Base-by-base conservation (phyloP, 2,888 invertebrate genomes). In the Tenthredo amoena region DNA sequence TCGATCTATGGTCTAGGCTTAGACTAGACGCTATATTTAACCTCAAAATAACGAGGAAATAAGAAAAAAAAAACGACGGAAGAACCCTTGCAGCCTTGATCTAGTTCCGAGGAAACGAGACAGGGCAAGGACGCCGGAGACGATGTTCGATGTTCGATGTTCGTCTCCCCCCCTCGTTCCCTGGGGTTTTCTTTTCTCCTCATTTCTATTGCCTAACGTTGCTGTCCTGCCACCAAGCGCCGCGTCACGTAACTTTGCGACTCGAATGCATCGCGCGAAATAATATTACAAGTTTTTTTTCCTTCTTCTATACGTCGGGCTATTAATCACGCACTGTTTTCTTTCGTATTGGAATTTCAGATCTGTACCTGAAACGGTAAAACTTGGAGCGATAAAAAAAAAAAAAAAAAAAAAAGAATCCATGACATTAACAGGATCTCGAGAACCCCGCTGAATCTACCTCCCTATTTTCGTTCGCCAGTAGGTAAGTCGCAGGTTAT, bases 21-120 rank as follows among this genome's bases (percentile, higher is more conserved):
- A 12, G 10, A 26, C 12, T 21, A 10, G 62, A 62, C 62, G 62
- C 21, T 12, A 26, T 62, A 26, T 26, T 26, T 62, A 62, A 26
- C 55, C 62, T 62, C 26, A 26, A 62, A 21, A 21, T 9, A 26
- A 12, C 7, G 15, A 34, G 10, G n/a, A 26, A 26, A 26, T 3
- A 3, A 3, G 6, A 34, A 15, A 0, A 26, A 5, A 65, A 9
- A 6, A 31, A 12, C 15, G 4, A 34, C 34, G 34, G 34, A 34
- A 34, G 34, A 68, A 62, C 62, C 62, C 62, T 62, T 26, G 47
- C 18, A 55, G 50, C 77, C 77, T 77, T 77, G 77, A 55, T 77
- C 77, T 31, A 31, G 77, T 77, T 77, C 9, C 10, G 47, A 76
- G 21, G 47, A 10, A 26, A 15, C 43, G 50, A 31, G 77, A 55